phyloP scores from a whole-genome alignment of 2,888 invertebrate genomes.

The Taenaris catops region DNA sequence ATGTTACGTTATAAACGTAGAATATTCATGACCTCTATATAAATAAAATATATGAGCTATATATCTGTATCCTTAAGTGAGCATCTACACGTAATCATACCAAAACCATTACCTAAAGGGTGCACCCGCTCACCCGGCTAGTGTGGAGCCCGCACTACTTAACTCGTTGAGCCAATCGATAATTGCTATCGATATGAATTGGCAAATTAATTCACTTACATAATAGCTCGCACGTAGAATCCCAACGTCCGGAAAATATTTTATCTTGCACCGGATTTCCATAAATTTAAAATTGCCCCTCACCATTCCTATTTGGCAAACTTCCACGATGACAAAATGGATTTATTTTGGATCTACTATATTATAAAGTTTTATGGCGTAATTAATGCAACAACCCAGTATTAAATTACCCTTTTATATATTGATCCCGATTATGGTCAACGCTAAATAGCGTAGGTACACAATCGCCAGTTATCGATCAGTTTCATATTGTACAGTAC shows the following conservation, averaged over 20 bases:
- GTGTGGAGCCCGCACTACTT: slow-evolving; percentile 45
- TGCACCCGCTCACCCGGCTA: slow-evolving; percentile 37
- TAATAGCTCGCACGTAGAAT: slow-evolving; percentile 40
- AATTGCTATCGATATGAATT: slow-evolving; percentile 41
- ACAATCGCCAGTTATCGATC: no score
- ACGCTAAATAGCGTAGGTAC: no score
- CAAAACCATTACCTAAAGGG: no score
- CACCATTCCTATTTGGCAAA: slow-evolving; percentile 52
- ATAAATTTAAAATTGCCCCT: slow-evolving; percentile 59
- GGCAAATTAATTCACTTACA: slow-evolving; percentile 44
- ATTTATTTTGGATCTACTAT: slow-evolving; percentile 26
- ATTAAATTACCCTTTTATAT: no score
- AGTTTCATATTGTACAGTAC: no score
- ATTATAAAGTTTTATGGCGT: slow-evolving; percentile 11
- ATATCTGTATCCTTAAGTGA: no score
- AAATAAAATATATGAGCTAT: no score
- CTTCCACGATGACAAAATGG: slow-evolving; percentile 42
- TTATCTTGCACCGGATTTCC: slow-evolving; percentile 57
- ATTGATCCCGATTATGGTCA: no score
- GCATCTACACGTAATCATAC: no score
- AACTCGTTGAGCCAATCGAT: slow-evolving; percentile 44
- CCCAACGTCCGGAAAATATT: slow-evolving; percentile 50
- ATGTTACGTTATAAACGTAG: no score
- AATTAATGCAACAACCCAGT: slow-evolving; percentile 12
- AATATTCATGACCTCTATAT: no score